These are phyloP conservation scores for Parascotia fuliginaria DNA, from an alignment of 2,888 invertebrate genomes.

Conservation along the genomic window DNA sequence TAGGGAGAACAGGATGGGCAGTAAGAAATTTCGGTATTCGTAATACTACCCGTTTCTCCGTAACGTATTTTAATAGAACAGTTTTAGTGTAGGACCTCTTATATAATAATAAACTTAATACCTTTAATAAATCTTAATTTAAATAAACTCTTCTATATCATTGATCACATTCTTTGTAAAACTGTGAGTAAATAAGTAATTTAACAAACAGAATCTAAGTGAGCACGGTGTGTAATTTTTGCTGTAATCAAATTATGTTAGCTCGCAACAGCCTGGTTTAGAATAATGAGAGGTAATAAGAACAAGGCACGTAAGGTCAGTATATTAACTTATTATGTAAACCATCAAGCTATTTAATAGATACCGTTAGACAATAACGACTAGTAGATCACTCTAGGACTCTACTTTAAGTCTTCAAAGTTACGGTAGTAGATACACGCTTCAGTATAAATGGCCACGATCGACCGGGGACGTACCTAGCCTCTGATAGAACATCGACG, in stretches of 20 bases:
- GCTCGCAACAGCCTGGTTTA: conserved; percentile 64
- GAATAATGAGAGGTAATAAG: conserved; percentile 71
- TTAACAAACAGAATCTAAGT: conserved; percentile 72
- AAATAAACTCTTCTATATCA: conserved; percentile 24
- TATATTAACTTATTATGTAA: not conserved
- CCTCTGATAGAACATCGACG: too few species aligned
- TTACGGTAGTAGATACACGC: too few species aligned
- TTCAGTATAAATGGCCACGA: too few species aligned
- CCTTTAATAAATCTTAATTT: conserved; percentile 5
- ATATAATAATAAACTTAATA: not conserved
- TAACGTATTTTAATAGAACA: not conserved
- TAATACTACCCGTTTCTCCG: not conserved
- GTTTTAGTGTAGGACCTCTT: not conserved
- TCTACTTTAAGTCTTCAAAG: too few species aligned
- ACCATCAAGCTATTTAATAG: not conserved
- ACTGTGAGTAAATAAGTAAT: conserved; percentile 71
- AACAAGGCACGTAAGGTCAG: conserved; percentile 56
- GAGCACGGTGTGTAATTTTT: conserved; percentile 61
- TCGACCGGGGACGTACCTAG: too few species aligned
- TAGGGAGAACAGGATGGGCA: too few species aligned
- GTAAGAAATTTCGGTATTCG: too few species aligned
- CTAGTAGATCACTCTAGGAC: not conserved
- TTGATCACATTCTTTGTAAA: conserved; percentile 36
- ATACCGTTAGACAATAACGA: not conserved
- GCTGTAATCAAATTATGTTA: conserved; percentile 69